Evolutionary conservation across 2,888 invertebrate genomes (phyloP).

Genomic region (Bugula neritina): DNA sequence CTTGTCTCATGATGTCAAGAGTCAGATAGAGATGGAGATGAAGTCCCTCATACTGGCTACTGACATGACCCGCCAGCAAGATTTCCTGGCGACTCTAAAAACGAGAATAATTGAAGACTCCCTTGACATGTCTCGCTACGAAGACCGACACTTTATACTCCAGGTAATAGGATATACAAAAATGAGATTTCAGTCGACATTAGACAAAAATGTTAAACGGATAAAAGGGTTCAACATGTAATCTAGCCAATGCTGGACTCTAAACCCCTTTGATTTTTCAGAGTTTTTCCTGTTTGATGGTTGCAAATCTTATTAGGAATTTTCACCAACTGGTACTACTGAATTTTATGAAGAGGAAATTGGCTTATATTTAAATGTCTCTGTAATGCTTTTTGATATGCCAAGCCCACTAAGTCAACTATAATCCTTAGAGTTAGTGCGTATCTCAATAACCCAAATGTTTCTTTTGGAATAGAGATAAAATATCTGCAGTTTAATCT

Average conservation of each 20-base stretch:
- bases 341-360: neutral
- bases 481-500: too few species aligned
- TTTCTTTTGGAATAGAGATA: too few species aligned
- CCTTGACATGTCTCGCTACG: constrained; percentile 44
- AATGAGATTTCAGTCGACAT: too few species aligned
- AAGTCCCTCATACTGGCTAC: constrained; percentile 73
- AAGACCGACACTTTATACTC: constrained; percentile 71
- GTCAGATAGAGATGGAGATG: constrained; percentile 36
- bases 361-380: neutral
- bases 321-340: constrained; percentile 1
- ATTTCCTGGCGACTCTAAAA: constrained; percentile 71
- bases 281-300: neutral
- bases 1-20: constrained; percentile 54
- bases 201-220: too few species aligned
- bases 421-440: too few species aligned
- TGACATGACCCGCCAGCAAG: constrained; percentile 81
- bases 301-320: constrained; percentile 6
- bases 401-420: too few species aligned
- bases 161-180: too few species aligned
- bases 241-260: too few species aligned
- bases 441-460: too few species aligned
- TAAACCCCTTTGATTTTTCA: neutral
- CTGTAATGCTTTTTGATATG: too few species aligned
- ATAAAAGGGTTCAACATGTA: too few species aligned
- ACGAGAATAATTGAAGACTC: neutral